Evolutionary conservation across 2,113 vertebrate genomes (phyloP).

Genomic region (Myrmecophaga tridactyla): DNA sequence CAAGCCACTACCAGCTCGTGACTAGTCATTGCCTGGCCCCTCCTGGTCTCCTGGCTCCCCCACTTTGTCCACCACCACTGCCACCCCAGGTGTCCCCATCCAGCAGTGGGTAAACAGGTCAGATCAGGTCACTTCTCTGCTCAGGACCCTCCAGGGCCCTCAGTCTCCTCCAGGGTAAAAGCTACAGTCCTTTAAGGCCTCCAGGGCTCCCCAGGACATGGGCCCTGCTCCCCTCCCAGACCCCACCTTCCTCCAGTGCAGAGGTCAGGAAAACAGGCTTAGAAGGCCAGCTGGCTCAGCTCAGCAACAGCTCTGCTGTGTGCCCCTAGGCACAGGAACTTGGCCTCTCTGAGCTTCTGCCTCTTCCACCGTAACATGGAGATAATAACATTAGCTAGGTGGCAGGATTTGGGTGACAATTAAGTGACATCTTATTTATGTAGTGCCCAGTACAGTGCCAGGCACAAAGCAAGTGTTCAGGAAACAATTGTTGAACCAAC

Average conservation of each 20-base stretch:
- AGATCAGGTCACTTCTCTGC: background rate
- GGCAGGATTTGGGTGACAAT: too few species aligned
- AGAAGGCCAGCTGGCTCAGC: too few species aligned
- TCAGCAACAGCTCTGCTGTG: too few species aligned
- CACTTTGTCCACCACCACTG: background rate
- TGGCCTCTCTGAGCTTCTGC: too few species aligned
- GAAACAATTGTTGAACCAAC: too few species aligned
- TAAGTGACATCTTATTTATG: too few species aligned
- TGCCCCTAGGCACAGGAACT: too few species aligned
- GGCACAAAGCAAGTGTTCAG: too few species aligned
- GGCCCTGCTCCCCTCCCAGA: background rate
- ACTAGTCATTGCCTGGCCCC: background rate
- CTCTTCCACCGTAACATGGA: too few species aligned
- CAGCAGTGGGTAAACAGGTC: background rate
- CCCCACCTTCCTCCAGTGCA: background rate
- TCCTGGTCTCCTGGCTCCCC: background rate
- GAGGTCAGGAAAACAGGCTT: too few species aligned
- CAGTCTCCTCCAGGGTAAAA: background rate
- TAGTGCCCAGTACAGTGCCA: too few species aligned
- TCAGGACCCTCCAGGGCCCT: background rate
- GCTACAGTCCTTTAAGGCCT: background rate
- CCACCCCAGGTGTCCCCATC: background rate
- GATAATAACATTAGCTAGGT: too few species aligned
- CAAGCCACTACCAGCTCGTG: background rate
- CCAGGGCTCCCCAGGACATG: rapidly evolving